A percentile compares a stretch with the other conserved stretches of the same genome.
These are phyloP conservation scores for Spinibarbus caldwelli DNA, from an alignment of 2,797 vertebrate genomes.

Conservation along the genomic window DNA sequence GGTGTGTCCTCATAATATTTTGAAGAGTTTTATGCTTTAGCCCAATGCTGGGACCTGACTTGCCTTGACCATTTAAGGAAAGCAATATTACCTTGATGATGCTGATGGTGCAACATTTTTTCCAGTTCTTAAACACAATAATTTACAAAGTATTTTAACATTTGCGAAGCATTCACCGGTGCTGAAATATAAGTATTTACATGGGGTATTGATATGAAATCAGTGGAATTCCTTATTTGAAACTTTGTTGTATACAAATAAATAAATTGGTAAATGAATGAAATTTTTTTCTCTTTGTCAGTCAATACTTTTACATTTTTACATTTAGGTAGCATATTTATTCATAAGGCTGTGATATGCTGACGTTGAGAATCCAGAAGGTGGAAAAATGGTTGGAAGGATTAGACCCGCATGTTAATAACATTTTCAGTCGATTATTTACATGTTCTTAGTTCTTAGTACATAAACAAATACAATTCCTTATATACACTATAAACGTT, in stretches of 20 bases:
- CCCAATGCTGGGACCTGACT: conserved; percentile 53
- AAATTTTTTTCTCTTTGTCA: background rate
- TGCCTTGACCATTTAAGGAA: conserved; percentile 63
- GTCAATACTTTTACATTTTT: background rate
- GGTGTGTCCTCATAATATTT: conserved; percentile 60
- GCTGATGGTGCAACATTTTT: conserved; percentile 38
- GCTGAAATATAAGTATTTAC: conserved; percentile 54
- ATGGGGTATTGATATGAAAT: conserved; percentile 46
- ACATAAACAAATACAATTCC: too few relatives aligned
- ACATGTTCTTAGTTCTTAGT: background rate
- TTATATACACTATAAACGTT: too few relatives aligned
- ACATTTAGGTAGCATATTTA: background rate
- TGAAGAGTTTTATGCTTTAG: conserved; percentile 47
- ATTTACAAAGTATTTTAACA: conserved; percentile 58
- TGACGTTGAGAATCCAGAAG: background rate
- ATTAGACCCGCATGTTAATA: background rate
- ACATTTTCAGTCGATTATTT: background rate
- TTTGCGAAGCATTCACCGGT: conserved; percentile 56
- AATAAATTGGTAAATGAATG: conserved; percentile 65
- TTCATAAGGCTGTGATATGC: background rate
- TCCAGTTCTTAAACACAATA: conserved; percentile 40
- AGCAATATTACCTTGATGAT: conserved; percentile 58
- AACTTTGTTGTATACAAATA: conserved; percentile 72
- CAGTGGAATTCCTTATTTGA: conserved; percentile 64
- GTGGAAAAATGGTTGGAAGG: background rate